phyloP scores from a whole-genome alignment of 1,140 invertebrate species.

The Phthorimaea operculella region DNA sequence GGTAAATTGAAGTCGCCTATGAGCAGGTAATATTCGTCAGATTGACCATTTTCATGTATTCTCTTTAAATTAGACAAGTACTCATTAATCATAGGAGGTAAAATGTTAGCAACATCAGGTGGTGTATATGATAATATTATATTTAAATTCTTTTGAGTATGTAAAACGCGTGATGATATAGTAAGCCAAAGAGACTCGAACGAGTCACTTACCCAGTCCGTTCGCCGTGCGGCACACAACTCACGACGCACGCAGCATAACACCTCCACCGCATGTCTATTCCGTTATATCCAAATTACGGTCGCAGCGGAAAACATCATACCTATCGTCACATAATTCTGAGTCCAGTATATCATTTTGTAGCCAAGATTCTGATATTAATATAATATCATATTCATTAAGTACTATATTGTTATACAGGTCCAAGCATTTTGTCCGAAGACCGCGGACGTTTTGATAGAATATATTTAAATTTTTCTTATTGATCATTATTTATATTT shows the following conservation, averaged over 20 bases:
- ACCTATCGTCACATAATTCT: background rate
- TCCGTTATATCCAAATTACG: background rate
- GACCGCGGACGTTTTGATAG: slow-evolving; percentile 1
- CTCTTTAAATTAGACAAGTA: background rate
- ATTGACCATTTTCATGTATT: background rate
- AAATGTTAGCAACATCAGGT: background rate
- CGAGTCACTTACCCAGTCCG: background rate
- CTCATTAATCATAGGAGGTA: background rate
- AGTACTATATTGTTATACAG: background rate
- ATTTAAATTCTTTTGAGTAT: background rate
- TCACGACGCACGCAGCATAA: background rate
- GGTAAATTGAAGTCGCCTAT: background rate
- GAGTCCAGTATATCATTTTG: background rate
- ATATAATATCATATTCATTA: background rate
- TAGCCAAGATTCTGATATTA: background rate
- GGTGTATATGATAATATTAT: background rate
- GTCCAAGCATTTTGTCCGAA: background rate
- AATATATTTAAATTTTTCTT: background rate
- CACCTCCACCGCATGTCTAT: background rate
- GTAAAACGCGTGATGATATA: background rate
- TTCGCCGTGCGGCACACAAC: background rate
- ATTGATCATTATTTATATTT: too few relatives aligned
- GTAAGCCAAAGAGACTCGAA: background rate
- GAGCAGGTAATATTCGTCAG: background rate
- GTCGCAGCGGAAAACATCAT: background rate